Percentiles rank a stretch among this genome's conserved stretches.
Evolutionary conservation across 1,140 invertebrate species (phyloP).

Genomic region (Atta texana): DNA sequence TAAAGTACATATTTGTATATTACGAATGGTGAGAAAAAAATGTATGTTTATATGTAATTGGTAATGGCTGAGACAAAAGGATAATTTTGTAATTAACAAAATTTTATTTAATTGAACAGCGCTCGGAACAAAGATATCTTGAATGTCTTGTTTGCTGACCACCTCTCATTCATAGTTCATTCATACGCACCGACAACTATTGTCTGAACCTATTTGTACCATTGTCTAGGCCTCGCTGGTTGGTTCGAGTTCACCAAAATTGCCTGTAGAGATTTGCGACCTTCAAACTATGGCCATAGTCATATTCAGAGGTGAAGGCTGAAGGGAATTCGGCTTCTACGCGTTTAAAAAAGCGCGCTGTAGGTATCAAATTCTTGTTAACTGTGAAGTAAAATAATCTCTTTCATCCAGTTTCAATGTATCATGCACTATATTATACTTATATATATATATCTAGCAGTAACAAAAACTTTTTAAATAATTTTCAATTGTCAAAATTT

Average conservation of each 20-base stretch:
- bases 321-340: neutral
- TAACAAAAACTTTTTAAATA: neutral
- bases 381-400: conserved; percentile 12
- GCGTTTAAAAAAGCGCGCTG: neutral
- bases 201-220: conserved; percentile 14
- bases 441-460: neutral
- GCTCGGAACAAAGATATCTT: neutral
- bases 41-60: neutral
- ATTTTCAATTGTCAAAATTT: neutral
- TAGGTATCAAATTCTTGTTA: conserved; percentile 12
- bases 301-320: conserved; percentile 24
- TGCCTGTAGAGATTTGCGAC: neutral
- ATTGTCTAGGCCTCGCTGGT: neutral
- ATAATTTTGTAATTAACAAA: neutral
- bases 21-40: neutral
- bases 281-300: neutral
- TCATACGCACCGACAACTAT: conserved; percentile 34
- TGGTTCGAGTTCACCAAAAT: conserved; percentile 15
- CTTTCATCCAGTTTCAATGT: neutral
- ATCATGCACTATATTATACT: neutral
- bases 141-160: conserved; percentile 30
- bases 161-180: conserved; percentile 34
- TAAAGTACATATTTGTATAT: conserved; percentile 22
- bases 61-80: neutral
- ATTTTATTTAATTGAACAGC: conserved; percentile 19